A percentile compares a stretch with the other conserved stretches of the same genome.
Conservation (phyloP, 2,797 vertebrate genomes). For the Sternotherus odoratus region DNA sequence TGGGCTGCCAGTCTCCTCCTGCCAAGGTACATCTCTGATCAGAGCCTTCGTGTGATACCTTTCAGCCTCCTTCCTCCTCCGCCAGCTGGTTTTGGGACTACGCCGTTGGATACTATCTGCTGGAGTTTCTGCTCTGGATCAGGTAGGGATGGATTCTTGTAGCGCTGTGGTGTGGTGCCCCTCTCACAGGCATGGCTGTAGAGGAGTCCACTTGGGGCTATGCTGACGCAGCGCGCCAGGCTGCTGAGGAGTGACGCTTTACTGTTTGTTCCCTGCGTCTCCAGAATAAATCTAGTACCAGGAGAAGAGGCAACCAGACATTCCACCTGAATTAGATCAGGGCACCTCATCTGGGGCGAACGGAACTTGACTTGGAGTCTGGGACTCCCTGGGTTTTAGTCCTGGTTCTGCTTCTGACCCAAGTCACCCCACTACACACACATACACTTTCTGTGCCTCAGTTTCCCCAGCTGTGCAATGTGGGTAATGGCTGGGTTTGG, state of each 20-base stretch:
- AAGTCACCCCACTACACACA: not conserved
- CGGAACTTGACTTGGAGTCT: not conserved
- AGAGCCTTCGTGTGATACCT: not conserved
- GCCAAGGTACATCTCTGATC: not conserved
- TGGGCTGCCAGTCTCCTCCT: not conserved
- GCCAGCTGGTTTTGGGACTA: conserved; percentile 81
- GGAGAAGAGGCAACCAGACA: not conserved
- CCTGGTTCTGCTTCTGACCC: not conserved
- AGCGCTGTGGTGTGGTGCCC: no score
- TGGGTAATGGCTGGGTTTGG: not conserved
- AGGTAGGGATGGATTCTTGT: conserved; percentile 58
- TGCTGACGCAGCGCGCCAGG: not conserved
- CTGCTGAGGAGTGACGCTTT: not conserved
- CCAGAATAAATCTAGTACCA: not conserved
- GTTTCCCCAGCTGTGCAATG: not conserved
- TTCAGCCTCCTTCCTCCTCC: conserved; percentile 68
- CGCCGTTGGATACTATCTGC: conserved; percentile 78
- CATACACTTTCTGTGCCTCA: not conserved
- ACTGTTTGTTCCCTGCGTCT: not conserved
- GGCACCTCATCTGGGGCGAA: not conserved
- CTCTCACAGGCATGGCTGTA: not conserved
- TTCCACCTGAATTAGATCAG: not conserved
- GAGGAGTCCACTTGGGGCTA: not conserved
- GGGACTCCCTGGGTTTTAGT: not conserved
- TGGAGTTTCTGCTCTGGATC: conserved; percentile 83